Evolutionary conservation across 1,140 invertebrate genomes (phyloP).

Genomic region (Scaptomyza hsui): DNA sequence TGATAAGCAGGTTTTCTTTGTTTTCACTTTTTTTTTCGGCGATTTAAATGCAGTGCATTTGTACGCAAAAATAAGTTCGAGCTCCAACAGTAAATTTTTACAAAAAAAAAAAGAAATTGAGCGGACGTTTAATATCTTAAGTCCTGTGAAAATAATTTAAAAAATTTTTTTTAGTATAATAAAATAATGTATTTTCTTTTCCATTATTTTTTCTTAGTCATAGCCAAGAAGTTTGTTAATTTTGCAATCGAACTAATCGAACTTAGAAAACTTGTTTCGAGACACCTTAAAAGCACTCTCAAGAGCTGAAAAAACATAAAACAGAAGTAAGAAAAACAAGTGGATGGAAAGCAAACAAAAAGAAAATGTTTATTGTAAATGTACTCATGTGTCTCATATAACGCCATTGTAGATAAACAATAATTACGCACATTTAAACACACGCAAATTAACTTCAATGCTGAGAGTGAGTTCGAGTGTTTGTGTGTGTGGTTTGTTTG

Average conservation of each 20-base stretch:
- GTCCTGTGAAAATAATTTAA: too few relatives aligned
- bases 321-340: background rate
- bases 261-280: background rate
- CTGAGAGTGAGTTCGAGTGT: background rate
- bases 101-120: too few relatives aligned
- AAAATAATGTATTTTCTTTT: too few relatives aligned
- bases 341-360: slow-evolving; percentile 11
- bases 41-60: too few relatives aligned
- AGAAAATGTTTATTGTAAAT: slow-evolving; percentile 29
- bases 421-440: slow-evolving; percentile 79
- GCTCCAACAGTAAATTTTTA: too few relatives aligned
- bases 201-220: too few relatives aligned
- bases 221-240: slow-evolving; percentile 4
- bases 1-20: background rate
- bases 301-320: slow-evolving; percentile 9
- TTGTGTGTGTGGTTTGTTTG: slow-evolving; percentile 29
- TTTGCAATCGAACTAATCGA: slow-evolving; percentile 3
- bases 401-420: slow-evolving; percentile 72
- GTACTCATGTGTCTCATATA: slow-evolving; percentile 31
- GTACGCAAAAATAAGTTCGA: too few relatives aligned
- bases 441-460: slow-evolving; percentile 71
- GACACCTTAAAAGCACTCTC: background rate
- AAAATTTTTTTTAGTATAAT: too few relatives aligned
- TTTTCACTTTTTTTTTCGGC: too few relatives aligned
- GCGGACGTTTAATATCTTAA: too few relatives aligned